Evolutionary conservation across 2,113 vertebrate species (phyloP).

Genomic region (Empidonax traillii): DNA sequence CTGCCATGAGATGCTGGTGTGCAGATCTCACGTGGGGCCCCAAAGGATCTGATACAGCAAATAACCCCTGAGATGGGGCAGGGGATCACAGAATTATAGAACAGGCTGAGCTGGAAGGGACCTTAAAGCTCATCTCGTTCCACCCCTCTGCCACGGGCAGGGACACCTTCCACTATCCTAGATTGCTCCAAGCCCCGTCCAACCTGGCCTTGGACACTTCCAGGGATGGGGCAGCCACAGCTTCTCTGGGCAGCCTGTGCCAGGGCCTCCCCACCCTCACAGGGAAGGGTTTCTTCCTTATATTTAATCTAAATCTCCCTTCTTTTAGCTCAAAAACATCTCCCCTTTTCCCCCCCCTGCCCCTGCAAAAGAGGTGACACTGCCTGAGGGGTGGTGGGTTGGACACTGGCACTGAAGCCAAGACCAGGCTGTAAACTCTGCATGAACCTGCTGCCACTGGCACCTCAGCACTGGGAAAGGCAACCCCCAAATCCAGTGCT

Average conservation of each 20-base stretch:
- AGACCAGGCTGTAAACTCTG: background rate
- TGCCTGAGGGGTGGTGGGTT: background rate
- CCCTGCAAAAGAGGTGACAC: background rate
- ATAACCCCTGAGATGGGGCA: background rate
- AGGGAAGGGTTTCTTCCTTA: background rate
- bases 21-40: background rate
- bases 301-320: background rate
- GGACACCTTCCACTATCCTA: background rate
- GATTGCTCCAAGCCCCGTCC: background rate
- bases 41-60: background rate
- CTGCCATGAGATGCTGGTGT: rapidly evolving
- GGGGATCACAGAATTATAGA: background rate
- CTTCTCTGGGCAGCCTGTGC: background rate
- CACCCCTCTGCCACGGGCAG: background rate
- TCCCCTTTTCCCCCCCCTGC: background rate
- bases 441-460: background rate
- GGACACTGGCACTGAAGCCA: background rate
- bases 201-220: background rate
- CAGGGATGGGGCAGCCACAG: background rate
- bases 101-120: background rate
- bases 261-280: background rate
- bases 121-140: background rate
- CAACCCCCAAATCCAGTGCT: background rate
- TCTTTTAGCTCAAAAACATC: background rate
- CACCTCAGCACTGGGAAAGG: background rate